Percentiles rank a stretch among this genome's conserved stretches.
phyloP scores from a whole-genome alignment of 2,113 vertebrate species.

The Solenodon paradoxus region DNA sequence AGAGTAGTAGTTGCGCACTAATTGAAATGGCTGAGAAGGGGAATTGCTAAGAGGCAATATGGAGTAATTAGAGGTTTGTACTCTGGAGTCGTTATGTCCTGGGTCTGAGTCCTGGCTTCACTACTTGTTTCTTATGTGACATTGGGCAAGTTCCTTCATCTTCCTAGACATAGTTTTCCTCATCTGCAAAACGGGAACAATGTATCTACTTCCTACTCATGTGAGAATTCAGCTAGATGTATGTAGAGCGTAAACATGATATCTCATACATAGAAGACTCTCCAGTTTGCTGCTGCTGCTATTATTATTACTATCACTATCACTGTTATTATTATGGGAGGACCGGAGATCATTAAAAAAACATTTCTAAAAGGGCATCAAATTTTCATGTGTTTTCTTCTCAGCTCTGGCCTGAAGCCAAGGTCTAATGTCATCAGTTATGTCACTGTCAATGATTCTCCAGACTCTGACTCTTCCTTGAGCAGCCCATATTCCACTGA shows the following conservation, averaged over 20 bases:
- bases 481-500: constrained; percentile 92
- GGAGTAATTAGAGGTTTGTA: background rate
- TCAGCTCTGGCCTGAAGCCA: constrained; percentile 90
- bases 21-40: background rate
- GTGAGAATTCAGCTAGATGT: background rate
- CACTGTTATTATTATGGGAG: background rate
- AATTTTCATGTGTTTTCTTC: background rate
- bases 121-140: background rate
- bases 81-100: background rate
- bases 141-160: background rate
- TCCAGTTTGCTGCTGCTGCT: background rate
- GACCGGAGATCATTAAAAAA: background rate
- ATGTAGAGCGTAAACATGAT: background rate
- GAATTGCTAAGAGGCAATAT: background rate
- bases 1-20: background rate
- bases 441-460: constrained; percentile 97
- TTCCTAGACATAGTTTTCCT: background rate
- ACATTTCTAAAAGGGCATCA: background rate
- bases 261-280: background rate
- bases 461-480: constrained; percentile 95
- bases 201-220: background rate
- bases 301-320: background rate
- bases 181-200: background rate
- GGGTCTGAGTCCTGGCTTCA: background rate
- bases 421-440: constrained; percentile 98